A percentile compares a stretch with the other conserved stretches of the same genome.
Conservation (phyloP, 2,113 vertebrate species). For the Hyla sarda region DNA sequence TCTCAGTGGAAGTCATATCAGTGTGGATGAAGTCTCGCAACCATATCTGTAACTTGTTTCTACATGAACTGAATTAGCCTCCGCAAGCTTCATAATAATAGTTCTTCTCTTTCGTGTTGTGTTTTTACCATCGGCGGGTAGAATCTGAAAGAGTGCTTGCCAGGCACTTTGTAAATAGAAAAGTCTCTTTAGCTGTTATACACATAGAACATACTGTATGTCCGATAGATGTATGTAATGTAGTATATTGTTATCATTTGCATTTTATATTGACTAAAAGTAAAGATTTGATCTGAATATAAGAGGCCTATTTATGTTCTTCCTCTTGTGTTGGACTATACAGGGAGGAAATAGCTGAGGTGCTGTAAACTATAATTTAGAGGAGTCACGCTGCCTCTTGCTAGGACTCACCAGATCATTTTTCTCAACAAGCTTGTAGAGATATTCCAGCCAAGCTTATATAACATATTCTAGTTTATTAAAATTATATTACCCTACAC, state of each 20-base stretch:
- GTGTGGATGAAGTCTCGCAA: not conserved
- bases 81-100: not conserved
- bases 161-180: not conserved
- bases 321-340: not conserved
- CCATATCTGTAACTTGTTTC: not conserved
- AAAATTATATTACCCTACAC: not conserved
- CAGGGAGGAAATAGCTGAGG: slow-evolving; percentile 12
- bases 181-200: no score
- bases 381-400: slow-evolving; percentile 1
- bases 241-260: not conserved
- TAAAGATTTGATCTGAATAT: no score
- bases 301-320: not conserved
- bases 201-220: no score
- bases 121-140: no score
- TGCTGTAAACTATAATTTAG: slow-evolving; percentile 18
- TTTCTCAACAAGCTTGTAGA: not conserved
- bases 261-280: not conserved
- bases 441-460: not conserved
- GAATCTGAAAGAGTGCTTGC: not conserved
- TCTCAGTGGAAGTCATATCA: no score
- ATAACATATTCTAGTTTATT: not conserved
- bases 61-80: not conserved
- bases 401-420: not conserved
- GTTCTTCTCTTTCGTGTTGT: not conserved
- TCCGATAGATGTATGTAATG: not conserved